A percentile compares a stretch with the other conserved stretches of the same genome.
Conservation (phyloP, 1,140 invertebrate genomes). For the Drosophila eugracilis region DNA sequence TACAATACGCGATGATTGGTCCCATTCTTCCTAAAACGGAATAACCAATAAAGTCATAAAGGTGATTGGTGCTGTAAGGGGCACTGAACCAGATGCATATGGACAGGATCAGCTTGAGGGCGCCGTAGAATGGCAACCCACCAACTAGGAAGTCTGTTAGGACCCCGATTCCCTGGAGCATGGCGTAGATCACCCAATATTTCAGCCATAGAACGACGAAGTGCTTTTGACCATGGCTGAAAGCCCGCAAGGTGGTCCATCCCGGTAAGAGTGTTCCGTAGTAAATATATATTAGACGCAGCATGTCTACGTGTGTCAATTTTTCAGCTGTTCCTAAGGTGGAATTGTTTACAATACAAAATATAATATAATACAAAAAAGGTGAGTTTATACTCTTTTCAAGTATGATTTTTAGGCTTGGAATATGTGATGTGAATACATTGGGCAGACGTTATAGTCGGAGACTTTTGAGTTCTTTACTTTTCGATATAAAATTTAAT, state of each 20-base stretch:
- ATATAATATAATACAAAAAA: neutral
- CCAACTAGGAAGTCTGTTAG: neutral
- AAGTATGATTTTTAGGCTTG: neutral
- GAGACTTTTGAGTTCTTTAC: neutral
- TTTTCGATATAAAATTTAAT: conserved; percentile 6
- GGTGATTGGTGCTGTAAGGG: neutral
- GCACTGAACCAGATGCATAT: conserved; percentile 10
- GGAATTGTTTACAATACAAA: neutral
- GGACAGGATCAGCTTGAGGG: conserved; percentile 20
- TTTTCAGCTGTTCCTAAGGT: neutral
- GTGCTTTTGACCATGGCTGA: neutral
- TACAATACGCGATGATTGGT: neutral
- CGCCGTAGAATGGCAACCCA: neutral
- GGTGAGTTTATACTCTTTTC: neutral
- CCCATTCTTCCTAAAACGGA: neutral
- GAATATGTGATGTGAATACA: neutral
- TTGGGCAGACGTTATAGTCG: neutral
- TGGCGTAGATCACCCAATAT: conserved; percentile 22
- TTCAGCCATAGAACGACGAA: conserved; percentile 9
- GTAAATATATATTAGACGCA: conserved; percentile 14
- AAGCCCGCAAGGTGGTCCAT: conserved; percentile 1
- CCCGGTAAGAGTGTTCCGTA: conserved; percentile 15
- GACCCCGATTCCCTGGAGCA: conserved; percentile 13
- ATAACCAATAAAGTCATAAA: neutral
- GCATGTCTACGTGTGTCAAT: neutral